These are phyloP conservation scores for Stratiolaelaps scimitus DNA, from an alignment of 1,140 invertebrate genomes.

Conservation along the genomic window DNA sequence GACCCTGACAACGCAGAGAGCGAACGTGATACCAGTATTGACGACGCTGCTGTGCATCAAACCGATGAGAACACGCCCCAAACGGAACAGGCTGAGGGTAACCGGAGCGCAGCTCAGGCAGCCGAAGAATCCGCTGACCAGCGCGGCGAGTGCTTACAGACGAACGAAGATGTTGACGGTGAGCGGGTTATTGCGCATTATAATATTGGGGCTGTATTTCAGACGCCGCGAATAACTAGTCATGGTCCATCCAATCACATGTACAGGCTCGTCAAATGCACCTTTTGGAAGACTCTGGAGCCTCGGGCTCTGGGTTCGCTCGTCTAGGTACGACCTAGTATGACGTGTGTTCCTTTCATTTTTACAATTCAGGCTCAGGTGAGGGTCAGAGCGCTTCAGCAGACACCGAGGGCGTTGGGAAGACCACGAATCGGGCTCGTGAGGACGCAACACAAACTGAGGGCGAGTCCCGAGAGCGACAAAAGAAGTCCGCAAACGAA, in stretches of 20 bases:
- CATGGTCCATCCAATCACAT: no score
- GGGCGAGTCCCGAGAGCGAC: constrained; percentile 1
- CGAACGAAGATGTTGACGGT: constrained; percentile 25
- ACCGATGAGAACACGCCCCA: constrained; percentile 23
- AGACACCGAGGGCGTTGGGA: neutral
- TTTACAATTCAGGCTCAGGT: neutral
- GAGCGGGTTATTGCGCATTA: no score
- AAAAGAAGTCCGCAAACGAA: constrained; percentile 12
- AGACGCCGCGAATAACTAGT: no score
- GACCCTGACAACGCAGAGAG: neutral
- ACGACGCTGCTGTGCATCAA: neutral
- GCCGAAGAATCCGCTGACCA: constrained; percentile 36
- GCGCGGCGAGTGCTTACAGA: constrained; percentile 31
- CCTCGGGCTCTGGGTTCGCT: no score
- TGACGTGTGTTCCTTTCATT: no score
- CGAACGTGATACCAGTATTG: neutral
- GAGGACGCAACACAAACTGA: neutral
- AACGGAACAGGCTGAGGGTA: constrained; percentile 4
- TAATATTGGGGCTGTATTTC: no score
- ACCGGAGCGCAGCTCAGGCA: constrained; percentile 36
- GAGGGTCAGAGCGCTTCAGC: constrained; percentile 3
- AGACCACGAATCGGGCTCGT: neutral
- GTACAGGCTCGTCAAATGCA: no score
- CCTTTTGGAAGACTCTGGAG: no score
- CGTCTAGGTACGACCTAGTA: no score